Base-by-base conservation (phyloP, 2,888 invertebrate species). In the Phaonia tiefii region DNA sequence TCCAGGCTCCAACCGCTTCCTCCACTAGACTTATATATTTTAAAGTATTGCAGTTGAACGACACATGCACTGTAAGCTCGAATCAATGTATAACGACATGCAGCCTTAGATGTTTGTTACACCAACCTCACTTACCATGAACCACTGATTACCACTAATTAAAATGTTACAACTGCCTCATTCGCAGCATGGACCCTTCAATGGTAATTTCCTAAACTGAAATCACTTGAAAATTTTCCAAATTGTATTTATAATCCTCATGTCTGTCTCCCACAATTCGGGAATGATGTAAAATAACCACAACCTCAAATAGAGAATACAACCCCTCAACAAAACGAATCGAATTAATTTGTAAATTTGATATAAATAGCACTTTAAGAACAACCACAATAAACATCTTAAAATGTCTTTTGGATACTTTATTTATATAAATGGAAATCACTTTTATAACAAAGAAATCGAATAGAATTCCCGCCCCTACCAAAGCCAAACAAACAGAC, bases 361-460 rank as follows among this genome's bases (percentile, higher is more conserved):
- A 72, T 80, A 75, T 46, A 75, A 75, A 72, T 67, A 69, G 63
- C 60, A 56, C 60, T 69, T 65, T 67, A 26, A 20, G 22, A 60
- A 71, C 26, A 44, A 31, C 17, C 26, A 26, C 20, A 51, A 58
- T 15, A 56, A 78, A 69, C 37, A 66, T 63, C 49, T 73, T 70
- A 31, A 60, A 65, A 46, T 71, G 58, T 71, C 73, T 65, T 67
- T 71, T 56, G 7, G 22, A 51, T 73, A 31, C 73, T 71, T n/a
- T 74, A 71, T 77, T 80, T 80, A 5, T 31, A 66, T 77, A 77
- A 80, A 80, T 67, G 58, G 37, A 73, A 76, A 80, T 71, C 70
- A 66, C 44, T 80, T 76, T 74, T 42, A 73, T 73, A 75, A 76
- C 73, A 74, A 80, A 73, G 67, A 56, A 56, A 39, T 54, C 20